These are phyloP conservation scores for Syngnathus scovelli DNA, from an alignment of 2,113 vertebrate species.

Conservation along the genomic window DNA sequence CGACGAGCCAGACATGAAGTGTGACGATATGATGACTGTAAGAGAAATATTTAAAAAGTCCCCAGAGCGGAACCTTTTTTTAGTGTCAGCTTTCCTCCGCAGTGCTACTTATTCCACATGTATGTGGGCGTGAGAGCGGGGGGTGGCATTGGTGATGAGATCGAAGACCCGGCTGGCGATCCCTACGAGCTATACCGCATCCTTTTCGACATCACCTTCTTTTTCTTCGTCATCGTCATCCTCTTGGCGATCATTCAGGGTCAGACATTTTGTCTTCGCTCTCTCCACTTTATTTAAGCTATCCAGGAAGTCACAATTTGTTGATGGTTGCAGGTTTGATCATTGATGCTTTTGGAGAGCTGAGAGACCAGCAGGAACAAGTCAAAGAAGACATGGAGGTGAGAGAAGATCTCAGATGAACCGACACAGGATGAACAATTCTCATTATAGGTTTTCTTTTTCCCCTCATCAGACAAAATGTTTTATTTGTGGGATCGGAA, in stretches of 20 bases:
- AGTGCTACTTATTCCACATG: constrained; percentile 99
- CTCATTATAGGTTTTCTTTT: constrained; percentile 7
- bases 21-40: constrained; percentile 99
- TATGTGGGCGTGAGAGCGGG: constrained; percentile 96
- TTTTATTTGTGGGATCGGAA: constrained; percentile 98
- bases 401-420: constrained; percentile 33
- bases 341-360: constrained; percentile 96
- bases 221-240: constrained; percentile 99
- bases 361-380: constrained; percentile 98
- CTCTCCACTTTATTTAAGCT: too few relatives aligned
- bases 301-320: neutral
- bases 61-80: neutral
- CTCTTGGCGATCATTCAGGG: constrained; percentile 97
- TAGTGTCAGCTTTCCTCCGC: neutral
- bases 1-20: constrained; percentile 96
- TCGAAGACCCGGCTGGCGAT: constrained; percentile 95
- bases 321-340: constrained; percentile 81
- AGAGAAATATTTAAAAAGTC: constrained; percentile 16
- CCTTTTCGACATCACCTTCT: constrained; percentile 97
- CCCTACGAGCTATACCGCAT: constrained; percentile 97
- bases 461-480: constrained; percentile 85
- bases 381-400: constrained; percentile 99
- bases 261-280: constrained; percentile 28
- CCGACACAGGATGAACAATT: neutral
- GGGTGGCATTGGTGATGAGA: constrained; percentile 95